Evolutionary conservation across 2,888 invertebrate genomes (phyloP), one percentile per base, ranked within the genome.

Genomic region (Alloscopus bannaensis): DNA sequence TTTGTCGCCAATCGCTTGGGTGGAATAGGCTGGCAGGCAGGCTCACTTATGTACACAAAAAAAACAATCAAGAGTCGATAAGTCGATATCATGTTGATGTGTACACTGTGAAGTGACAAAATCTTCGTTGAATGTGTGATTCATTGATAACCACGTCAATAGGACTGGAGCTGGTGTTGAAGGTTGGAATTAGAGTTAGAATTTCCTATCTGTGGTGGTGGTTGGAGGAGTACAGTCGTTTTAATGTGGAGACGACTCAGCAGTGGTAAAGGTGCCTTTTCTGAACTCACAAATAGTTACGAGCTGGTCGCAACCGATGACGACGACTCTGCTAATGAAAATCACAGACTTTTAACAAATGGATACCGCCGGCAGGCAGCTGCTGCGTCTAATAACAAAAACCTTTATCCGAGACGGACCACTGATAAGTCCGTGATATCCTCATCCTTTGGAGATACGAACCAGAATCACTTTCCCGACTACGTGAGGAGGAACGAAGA

Each of bases 191-290:
- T n/a, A n/a, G n/a, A n/a, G n/a, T n/a, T n/a, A n/a, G n/a, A n/a
- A n/a, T n/a, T n/a, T n/a, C n/a, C n/a, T n/a, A n/a, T n/a, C n/a
- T 36, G 6, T 36, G 36, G 8, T 36, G 8, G 13, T 36, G 13
- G 36, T 36, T 36, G 36, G 36, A 36, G 36, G 36, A 22, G 40
- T 20, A 26, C 8, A 59, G 36, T 47, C 36, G 13, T 55, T 81
- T 79, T 83, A 81, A 83, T 83, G 83, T 83, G 83, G 83, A 83
- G 70, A 83, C 66, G 72, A 68, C 57, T 81, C 16, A 76, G 79
- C 62, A 72, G 57, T 71, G 50, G 75, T 40, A 78, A 78, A 78
- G 66, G 78, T 78, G 78, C 78, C 78, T 78, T 78, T 26, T 65
- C 71, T 36, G 70, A 71, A 71, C 47, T 55, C 13, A 36, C 55